Conservation (phyloP, 2,113 vertebrate species). For the Marcusenius ussheri region DNA sequence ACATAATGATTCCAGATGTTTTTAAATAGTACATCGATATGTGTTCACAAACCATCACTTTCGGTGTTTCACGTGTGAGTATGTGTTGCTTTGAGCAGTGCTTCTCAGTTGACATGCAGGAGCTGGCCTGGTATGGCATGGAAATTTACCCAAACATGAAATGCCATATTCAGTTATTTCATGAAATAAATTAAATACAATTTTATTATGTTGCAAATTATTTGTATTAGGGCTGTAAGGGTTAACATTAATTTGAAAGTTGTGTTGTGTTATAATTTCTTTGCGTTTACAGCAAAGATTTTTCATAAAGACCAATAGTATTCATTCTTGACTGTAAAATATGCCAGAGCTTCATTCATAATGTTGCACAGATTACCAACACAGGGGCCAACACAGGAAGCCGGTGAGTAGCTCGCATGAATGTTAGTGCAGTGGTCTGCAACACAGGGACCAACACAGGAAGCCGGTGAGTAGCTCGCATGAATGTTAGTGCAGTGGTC, state of each 20-base stretch:
- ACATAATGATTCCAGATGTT: background rate
- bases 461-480: background rate
- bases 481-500: background rate
- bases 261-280: no score
- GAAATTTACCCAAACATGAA: background rate
- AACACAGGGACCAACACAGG: background rate
- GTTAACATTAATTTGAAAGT: no score
- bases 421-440: background rate
- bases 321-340: background rate
- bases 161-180: background rate
- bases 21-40: background rate
- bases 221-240: no score
- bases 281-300: background rate
- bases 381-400: background rate
- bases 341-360: background rate
- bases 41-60: background rate
- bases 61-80: background rate
- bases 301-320: background rate
- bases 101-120: background rate
- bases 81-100: background rate
- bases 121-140: background rate
- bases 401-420: background rate
- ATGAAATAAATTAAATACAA: background rate
- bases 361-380: background rate
- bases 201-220: no score